Evolutionary conservation across 2,888 invertebrate genomes (phyloP).

Genomic region (Diogma glabrata): DNA sequence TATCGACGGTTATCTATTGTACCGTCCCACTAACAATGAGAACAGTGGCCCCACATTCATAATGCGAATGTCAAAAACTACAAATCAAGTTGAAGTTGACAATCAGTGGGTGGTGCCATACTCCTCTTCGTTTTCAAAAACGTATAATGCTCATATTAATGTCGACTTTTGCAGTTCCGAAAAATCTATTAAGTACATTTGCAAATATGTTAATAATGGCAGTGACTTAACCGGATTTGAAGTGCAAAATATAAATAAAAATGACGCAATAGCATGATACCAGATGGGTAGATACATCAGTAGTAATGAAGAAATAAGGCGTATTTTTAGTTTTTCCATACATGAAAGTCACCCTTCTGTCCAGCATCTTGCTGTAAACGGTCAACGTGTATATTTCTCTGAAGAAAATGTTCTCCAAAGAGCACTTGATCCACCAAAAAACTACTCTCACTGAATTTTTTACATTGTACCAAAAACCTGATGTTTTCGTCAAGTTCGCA

Average conservation of each 20-base stretch:
- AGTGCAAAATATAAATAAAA: neutral
- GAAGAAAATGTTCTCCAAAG: neutral
- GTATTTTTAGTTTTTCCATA: neutral
- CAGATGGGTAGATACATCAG: neutral
- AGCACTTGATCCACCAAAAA: neutral
- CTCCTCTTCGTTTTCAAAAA: no score
- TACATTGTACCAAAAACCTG: neutral
- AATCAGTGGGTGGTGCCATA: no score
- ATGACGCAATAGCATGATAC: neutral
- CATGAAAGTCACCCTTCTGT: neutral
- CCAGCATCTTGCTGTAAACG: no score
- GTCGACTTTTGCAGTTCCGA: neutral
- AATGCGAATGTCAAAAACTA: no score
- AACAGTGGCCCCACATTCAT: no score
- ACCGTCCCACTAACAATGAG: no score
- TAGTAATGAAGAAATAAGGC: neutral
- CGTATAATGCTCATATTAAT: neutral
- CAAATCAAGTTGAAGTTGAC: no score
- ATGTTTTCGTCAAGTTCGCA: constrained; percentile 1
- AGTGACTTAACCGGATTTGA: no score
- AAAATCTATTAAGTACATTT: no score
- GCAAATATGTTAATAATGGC: no score
- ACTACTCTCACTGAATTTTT: neutral
- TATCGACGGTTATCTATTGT: neutral
- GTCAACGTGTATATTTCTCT: neutral